Evolutionary conservation across 1,140 invertebrate species (phyloP).

Genomic region (Drosophila eugracilis): DNA sequence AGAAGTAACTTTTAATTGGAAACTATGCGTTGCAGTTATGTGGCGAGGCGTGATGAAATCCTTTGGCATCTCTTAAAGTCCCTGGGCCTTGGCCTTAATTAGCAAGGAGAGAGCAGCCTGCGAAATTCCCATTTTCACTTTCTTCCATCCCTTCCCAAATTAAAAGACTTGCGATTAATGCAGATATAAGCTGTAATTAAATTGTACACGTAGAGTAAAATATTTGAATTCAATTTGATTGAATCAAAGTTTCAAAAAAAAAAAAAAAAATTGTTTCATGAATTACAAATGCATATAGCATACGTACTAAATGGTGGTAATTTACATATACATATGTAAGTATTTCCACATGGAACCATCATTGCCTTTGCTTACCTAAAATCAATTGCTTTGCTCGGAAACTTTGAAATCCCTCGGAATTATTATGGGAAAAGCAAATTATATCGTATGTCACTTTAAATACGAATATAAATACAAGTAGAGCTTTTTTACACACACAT

Average conservation of each 20-base stretch:
- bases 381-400: slow-evolving; percentile 20
- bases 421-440: slow-evolving; percentile 2
- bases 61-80: too few species aligned
- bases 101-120: background rate
- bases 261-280: too few species aligned
- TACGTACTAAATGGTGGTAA: background rate
- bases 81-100: slow-evolving; percentile 44
- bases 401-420: slow-evolving; percentile 4
- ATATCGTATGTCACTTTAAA: slow-evolving; percentile 3
- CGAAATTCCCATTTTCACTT: background rate
- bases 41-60: slow-evolving; percentile 35
- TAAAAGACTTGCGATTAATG: background rate
- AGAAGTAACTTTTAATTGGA: slow-evolving; percentile 62
- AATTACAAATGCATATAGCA: slow-evolving; percentile 2
- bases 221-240: slow-evolving; percentile 64
- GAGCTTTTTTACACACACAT: slow-evolving; percentile 18
- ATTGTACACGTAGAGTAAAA: slow-evolving; percentile 53
- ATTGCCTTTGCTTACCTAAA: slow-evolving; percentile 7
- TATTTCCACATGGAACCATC: slow-evolving; percentile 7
- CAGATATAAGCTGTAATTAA: slow-evolving; percentile 20
- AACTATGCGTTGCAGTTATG: slow-evolving; percentile 52
- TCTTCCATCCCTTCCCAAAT: background rate
- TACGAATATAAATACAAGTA: slow-evolving; percentile 16
- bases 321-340: too few species aligned
- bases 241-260: slow-evolving; percentile 14